Percentiles rank a stretch among this genome's conserved stretches.
Conservation (phyloP, 2,113 vertebrate species). For the Lasiurus cinereus region DNA sequence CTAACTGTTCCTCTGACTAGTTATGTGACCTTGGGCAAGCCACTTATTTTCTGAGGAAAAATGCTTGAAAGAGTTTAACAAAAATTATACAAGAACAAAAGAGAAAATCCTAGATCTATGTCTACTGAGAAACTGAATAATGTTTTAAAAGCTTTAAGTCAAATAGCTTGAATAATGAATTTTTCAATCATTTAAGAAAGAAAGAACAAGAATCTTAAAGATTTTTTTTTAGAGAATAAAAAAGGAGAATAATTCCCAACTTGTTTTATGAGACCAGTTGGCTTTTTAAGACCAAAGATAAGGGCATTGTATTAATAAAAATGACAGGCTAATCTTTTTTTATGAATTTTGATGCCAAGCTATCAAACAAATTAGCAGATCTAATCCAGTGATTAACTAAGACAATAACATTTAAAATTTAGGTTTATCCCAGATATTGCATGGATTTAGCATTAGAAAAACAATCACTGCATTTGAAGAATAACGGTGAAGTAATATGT, state of each 20-base stretch:
- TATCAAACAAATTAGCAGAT: conserved; percentile 17
- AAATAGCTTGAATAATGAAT: not conserved
- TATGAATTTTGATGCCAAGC: not conserved
- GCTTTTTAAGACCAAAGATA: conserved; percentile 43
- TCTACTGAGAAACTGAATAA: not conserved
- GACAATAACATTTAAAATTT: not conserved
- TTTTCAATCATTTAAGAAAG: conserved; percentile 10
- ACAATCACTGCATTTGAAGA: not conserved
- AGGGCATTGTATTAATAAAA: not conserved
- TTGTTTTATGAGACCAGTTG: conserved; percentile 21
- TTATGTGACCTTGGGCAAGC: not conserved
- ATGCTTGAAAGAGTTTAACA: not conserved
- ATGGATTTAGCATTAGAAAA: not conserved
- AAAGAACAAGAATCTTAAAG: not conserved
- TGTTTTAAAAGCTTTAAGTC: not conserved
- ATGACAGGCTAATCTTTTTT: conserved; percentile 5
- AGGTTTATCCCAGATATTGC: not conserved
- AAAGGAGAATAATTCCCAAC: conserved; percentile 2
- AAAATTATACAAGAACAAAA: conserved; percentile 19
- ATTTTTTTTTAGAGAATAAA: not conserved
- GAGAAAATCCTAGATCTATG: not conserved
- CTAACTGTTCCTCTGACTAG: not conserved
- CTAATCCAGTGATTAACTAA: conserved; percentile 16
- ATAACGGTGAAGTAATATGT: not conserved
- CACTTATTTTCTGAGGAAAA: not conserved